A percentile compares a stretch with the other conserved stretches of the same genome.
These are phyloP conservation scores for Percopsis transmontana DNA, from an alignment of 2,113 vertebrate species.

Conservation along the genomic window DNA sequence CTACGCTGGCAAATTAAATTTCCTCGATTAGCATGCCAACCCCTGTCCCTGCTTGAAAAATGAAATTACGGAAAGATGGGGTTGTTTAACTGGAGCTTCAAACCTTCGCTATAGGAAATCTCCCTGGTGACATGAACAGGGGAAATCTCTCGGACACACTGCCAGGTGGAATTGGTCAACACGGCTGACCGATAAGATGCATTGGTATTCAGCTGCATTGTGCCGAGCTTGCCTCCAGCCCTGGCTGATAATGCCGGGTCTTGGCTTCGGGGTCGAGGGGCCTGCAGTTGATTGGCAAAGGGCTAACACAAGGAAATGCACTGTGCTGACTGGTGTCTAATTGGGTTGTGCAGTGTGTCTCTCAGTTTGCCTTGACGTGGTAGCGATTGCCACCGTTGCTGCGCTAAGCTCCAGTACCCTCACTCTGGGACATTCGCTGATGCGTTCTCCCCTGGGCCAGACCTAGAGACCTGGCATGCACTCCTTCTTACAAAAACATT, in stretches of 20 bases:
- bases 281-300: conserved; percentile 65
- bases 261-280: conserved; percentile 59
- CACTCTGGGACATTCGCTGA: conserved; percentile 45
- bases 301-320: conserved; percentile 60
- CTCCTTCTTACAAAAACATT: no score
- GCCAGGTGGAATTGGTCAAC: conserved; percentile 38
- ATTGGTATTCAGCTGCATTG: conserved; percentile 63
- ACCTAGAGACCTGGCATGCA: neutral
- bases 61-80: conserved; percentile 48
- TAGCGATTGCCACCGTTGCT: conserved; percentile 26
- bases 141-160: conserved; percentile 21
- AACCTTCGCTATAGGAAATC: conserved; percentile 13
- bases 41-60: conserved; percentile 32
- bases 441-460: conserved; percentile 53
- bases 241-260: conserved; percentile 50
- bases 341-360: conserved; percentile 37
- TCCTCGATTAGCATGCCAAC: conserved; percentile 43
- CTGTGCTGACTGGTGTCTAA: conserved; percentile 61
- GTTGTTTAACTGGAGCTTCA: conserved; percentile 26
- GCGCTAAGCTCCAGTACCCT: conserved; percentile 9
- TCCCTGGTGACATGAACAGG: conserved; percentile 15
- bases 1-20: conserved; percentile 18
- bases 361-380: conserved; percentile 31
- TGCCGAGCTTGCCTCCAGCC: conserved; percentile 21
- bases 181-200: conserved; percentile 49